Base-by-base conservation (phyloP, 2,113 vertebrate species). In the Condylura cristata region DNA sequence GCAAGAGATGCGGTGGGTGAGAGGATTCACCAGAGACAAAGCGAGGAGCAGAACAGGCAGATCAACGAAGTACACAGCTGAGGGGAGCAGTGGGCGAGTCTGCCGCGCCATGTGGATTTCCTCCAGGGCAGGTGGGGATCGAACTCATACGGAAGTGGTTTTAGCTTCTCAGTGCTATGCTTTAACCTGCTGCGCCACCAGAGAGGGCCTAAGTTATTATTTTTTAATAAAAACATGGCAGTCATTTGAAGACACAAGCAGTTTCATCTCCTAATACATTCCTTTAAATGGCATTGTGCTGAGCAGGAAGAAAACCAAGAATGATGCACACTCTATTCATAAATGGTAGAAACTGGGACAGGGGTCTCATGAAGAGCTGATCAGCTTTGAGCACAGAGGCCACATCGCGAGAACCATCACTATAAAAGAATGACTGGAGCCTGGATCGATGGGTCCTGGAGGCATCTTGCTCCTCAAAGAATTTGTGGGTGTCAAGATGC, bases 241-340 rank as follows among this genome's bases (percentile, higher is more conserved):
- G 66, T 95, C 78, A 76, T 92, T 78, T 90, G 66, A 84, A 93
- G 89, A 95, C 60, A 90, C 82, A 70, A 94, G 66, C 17, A 86
- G 91, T 82, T 94, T 91, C 61, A 84, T 81, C 60, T 93, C 44
- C 74, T 58, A 75, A 2, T 85, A 66, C 68, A 46, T 90, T 86
- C 86, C 46, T 89, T 95, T 79, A 74, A 86, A 95, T 94, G 75
- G 53, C 51, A 94, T 39, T 37, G 8, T 91, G 53, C 87, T 94
- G 56, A 92, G 24, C 18, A 63, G 30, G 34, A 63, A 68, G 75
- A 70, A 44, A 89, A 96, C 91, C 24, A 37, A 74, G 89, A 87
- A 72, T 34, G 71, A 76, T 58, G 26, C n/a, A 93, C 13, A 24
- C 60, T 83, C 66, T 70, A 30, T 84, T 56, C 41, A 78, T 79